phyloP scores from a whole-genome alignment of 2,888 invertebrate species.

The Nephrotoma appendiculata region DNA sequence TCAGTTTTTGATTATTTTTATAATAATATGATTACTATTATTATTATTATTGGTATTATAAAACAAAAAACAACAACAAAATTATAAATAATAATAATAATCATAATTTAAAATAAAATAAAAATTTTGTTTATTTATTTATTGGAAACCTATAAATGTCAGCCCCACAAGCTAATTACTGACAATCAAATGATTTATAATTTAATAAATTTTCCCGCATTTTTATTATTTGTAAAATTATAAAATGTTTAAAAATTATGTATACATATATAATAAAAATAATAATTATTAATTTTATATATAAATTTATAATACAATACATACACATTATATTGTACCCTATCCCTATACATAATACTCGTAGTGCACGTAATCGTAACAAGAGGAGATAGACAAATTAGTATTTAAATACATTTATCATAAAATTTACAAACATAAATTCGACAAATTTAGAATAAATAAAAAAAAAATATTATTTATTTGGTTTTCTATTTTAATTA shows the following conservation, averaged over 20 bases:
- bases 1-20: neutral
- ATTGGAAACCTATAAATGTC: constrained; percentile 4
- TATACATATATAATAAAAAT: neutral
- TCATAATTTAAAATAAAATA: neutral
- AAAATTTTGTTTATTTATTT: constrained; percentile 1
- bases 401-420: neutral
- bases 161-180: constrained; percentile 6
- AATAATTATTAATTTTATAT: neutral
- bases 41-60: neutral
- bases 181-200: constrained; percentile 6
- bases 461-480: neutral
- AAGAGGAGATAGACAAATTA: neutral
- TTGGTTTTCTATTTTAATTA: neutral
- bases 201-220: constrained; percentile 5
- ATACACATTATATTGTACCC: neutral
- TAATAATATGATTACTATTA: neutral
- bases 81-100: neutral
- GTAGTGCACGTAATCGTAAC: neutral
- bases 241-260: neutral
- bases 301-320: neutral
- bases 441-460: neutral
- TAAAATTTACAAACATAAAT: neutral
- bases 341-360: neutral
- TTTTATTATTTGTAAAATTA: neutral
- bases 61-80: neutral